Conservation (phyloP, 2,113 vertebrate genomes). For the Chaetura pelagica region DNA sequence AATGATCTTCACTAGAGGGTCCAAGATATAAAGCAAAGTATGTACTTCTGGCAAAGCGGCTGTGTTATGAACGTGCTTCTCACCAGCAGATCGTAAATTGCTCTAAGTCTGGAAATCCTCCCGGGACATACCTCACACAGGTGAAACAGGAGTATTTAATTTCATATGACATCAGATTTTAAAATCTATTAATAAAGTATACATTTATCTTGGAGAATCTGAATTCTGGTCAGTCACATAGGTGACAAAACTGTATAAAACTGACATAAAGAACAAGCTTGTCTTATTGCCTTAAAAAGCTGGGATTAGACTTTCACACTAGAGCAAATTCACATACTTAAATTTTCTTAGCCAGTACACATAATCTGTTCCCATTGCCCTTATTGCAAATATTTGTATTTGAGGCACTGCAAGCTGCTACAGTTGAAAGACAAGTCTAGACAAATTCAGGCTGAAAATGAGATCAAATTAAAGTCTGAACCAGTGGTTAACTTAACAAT, state of each 20-base stretch:
- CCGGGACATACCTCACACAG: background rate
- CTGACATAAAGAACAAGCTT: background rate
- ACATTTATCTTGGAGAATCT: background rate
- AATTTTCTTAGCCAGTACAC: background rate
- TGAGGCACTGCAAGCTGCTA: background rate
- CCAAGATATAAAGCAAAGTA: background rate
- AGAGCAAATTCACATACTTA: background rate
- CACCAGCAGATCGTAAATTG: background rate
- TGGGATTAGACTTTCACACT: background rate
- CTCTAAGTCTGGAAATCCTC: background rate
- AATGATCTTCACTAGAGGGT: background rate
- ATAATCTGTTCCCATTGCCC: background rate
- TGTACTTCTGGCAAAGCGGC: background rate
- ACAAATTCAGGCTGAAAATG: slow-evolving; percentile 14
- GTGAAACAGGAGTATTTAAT: background rate
- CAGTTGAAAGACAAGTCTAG: background rate
- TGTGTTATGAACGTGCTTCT: background rate
- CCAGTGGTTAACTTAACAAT: background rate
- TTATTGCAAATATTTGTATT: slow-evolving; percentile 33
- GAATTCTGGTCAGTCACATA: background rate
- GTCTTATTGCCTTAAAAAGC: background rate
- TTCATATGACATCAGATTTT: background rate
- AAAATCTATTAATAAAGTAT: background rate
- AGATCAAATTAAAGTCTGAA: slow-evolving; percentile 32
- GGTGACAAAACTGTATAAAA: background rate